Percentiles rank a stretch among this genome's conserved stretches.
These are phyloP conservation scores for Hoplodrina ambigua DNA, from an alignment of 2,888 invertebrate species.

Conservation along the genomic window DNA sequence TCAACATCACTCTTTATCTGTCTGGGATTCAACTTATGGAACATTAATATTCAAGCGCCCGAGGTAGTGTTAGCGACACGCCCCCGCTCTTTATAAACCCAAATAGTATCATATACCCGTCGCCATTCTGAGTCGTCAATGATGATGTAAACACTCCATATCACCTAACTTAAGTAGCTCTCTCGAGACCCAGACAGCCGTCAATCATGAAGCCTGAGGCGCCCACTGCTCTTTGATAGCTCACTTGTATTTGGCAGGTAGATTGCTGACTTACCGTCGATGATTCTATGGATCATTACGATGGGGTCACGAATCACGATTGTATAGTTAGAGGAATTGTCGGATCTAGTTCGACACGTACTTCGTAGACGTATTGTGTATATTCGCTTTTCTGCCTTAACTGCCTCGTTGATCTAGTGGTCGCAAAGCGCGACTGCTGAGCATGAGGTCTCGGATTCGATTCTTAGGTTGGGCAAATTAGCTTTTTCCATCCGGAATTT, in stretches of 20 bases:
- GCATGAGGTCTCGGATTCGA: too few species aligned
- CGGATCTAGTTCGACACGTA: conserved; percentile 28
- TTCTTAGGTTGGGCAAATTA: too few species aligned
- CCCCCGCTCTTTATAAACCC: conserved; percentile 16
- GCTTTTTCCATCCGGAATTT: too few species aligned
- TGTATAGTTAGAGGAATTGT: conserved; percentile 18
- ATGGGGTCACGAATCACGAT: conserved; percentile 45
- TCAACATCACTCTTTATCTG: neutral
- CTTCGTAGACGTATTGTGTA: neutral
- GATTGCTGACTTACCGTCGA: conserved; percentile 73
- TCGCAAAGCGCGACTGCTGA: too few species aligned
- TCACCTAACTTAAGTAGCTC: conserved; percentile 53
- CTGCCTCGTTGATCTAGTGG: too few species aligned
- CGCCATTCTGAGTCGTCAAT: conserved; percentile 25
- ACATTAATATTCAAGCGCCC: neutral
- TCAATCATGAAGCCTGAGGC: conserved; percentile 76
- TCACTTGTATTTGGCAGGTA: conserved; percentile 81
- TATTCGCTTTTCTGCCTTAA: too few species aligned
- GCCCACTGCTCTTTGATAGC: conserved; percentile 76
- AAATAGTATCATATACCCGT: conserved; percentile 16
- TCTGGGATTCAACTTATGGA: neutral
- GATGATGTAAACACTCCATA: conserved; percentile 47
- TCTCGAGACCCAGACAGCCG: conserved; percentile 47
- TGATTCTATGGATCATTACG: conserved; percentile 54
- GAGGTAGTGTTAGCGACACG: conserved; percentile 10